phyloP scores from a whole-genome alignment of 2,797 vertebrate genomes.

The Gallirallus australis region DNA sequence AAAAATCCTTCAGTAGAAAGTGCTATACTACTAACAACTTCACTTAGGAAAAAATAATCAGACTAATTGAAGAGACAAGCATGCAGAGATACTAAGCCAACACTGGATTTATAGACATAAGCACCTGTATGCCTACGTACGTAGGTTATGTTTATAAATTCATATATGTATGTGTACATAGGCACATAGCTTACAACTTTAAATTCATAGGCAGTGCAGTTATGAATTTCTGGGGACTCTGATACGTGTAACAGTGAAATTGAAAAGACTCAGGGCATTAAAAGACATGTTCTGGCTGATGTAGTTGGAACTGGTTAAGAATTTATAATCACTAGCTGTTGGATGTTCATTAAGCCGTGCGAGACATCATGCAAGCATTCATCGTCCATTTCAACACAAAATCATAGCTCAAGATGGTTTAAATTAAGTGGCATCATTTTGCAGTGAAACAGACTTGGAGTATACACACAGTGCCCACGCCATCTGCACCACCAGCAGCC shows the following conservation, averaged over 20 bases:
- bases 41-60: background rate
- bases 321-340: background rate
- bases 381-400: slow-evolving; percentile 7
- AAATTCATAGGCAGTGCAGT: background rate
- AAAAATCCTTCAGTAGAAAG: background rate
- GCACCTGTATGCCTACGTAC: fast-evolving
- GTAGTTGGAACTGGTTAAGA: background rate
- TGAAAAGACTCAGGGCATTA: background rate
- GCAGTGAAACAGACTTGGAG: background rate
- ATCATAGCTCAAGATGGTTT: slow-evolving; percentile 8
- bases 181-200: background rate
- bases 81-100: background rate
- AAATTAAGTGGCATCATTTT: background rate
- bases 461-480: background rate
- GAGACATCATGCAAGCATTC: background rate
- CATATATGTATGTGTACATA: background rate
- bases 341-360: background rate
- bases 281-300: slow-evolving; percentile 3
- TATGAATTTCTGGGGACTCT: background rate
- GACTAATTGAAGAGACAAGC: background rate
- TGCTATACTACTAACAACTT: background rate
- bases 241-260: background rate
- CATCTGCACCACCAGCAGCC: slow-evolving; percentile 9
- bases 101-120: background rate
- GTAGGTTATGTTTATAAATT: background rate